Conservation (phyloP, 2,113 vertebrate species). For the Triplophysa siluroides region DNA sequence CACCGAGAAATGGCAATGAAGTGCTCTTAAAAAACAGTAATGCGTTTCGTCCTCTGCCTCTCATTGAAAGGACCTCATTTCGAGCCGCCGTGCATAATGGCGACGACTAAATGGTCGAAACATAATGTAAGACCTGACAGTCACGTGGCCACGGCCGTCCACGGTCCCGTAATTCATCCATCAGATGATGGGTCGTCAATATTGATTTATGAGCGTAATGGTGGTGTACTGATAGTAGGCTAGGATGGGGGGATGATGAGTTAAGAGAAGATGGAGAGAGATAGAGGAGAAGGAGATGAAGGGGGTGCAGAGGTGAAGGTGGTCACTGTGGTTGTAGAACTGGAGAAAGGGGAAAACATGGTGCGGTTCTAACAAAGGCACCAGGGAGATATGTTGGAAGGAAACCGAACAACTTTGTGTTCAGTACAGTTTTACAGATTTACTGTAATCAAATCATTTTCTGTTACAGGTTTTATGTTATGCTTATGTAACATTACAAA, state of each 20-base stretch:
- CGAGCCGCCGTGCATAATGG: slow-evolving; percentile 33
- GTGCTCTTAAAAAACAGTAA: slow-evolving; percentile 35
- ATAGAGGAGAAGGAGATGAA: slow-evolving; percentile 50
- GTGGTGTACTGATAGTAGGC: slow-evolving; percentile 78
- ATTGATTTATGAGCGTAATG: slow-evolving; percentile 83
- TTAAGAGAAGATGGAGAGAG: slow-evolving; percentile 48
- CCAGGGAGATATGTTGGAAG: neutral
- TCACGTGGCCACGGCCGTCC: slow-evolving; percentile 72
- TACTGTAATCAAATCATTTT: neutral
- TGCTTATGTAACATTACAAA: neutral
- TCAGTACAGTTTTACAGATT: neutral
- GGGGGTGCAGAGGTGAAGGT: slow-evolving; percentile 38
- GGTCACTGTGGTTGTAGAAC: slow-evolving; percentile 23
- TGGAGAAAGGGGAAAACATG: neutral
- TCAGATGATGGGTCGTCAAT: slow-evolving; percentile 79
- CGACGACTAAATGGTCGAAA: slow-evolving; percentile 57
- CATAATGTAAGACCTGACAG: slow-evolving; percentile 46
- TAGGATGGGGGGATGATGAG: slow-evolving; percentile 51
- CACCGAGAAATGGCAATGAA: slow-evolving; percentile 10
- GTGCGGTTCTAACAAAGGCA: slow-evolving; percentile 3
- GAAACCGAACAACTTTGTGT: neutral
- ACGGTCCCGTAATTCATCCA: slow-evolving; percentile 76
- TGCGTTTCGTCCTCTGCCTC: slow-evolving; percentile 19
- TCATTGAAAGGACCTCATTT: slow-evolving; percentile 28
- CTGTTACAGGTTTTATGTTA: neutral